Evolutionary conservation across 2,113 vertebrate genomes (phyloP).

Genomic region (Scomber japonicus): DNA sequence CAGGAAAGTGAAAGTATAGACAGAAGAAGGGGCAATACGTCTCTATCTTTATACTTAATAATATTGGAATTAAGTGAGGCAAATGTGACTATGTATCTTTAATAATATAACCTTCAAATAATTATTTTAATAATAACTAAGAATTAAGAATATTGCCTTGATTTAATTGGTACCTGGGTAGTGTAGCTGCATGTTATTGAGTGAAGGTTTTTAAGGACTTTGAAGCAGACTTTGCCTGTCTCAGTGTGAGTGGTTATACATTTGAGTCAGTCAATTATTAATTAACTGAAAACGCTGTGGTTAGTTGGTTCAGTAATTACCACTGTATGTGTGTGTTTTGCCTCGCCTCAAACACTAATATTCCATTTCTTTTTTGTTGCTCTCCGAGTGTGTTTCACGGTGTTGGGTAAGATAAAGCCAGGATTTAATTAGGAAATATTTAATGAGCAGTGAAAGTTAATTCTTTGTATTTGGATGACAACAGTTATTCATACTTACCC

Average conservation of each 20-base stretch:
- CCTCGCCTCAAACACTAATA: background rate
- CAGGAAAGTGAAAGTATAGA: background rate
- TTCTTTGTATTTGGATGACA: background rate
- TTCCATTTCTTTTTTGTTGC: background rate
- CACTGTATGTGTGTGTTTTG: constrained; percentile 13
- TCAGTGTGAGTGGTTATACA: background rate
- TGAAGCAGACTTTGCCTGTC: constrained; percentile 12
- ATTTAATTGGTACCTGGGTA: background rate
- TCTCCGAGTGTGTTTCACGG: background rate
- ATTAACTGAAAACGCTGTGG: constrained; percentile 19
- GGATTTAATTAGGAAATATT: constrained; percentile 20
- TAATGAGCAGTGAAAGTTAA: background rate
- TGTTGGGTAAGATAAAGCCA: background rate
- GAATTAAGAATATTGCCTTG: background rate
- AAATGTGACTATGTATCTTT: background rate
- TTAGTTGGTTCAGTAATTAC: constrained; percentile 12
- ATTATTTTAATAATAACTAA: background rate
- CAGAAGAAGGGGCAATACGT: constrained; percentile 9
- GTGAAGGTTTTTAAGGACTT: constrained; percentile 10
- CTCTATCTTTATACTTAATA: constrained; percentile 25
- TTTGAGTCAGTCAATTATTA: constrained; percentile 41
- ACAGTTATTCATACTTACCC: background rate
- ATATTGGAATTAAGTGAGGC: background rate
- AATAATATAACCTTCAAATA: background rate
- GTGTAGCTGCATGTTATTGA: background rate